Evolutionary conservation across 2,797 vertebrate species (phyloP), one percentile per base, ranked within the genome.

Genomic region (Varecia variegata): DNA sequence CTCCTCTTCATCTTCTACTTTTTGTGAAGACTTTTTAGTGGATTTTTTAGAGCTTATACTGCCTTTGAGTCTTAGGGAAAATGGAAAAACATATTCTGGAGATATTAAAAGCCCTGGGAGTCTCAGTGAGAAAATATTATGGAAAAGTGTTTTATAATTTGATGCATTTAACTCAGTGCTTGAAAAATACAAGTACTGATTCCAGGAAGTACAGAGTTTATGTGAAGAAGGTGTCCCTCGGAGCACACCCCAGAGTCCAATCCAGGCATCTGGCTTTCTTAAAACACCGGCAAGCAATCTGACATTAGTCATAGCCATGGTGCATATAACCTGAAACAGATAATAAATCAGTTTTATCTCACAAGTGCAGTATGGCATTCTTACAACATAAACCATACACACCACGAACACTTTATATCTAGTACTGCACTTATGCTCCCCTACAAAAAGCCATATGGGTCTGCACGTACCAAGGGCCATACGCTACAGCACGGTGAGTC

Each of bases 51-150:
- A 98, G 79, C 97, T 98, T 97, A 99, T 99, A 93, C 96, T 99
- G 98, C 99, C 99, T 98, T 99, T 99, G 96, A 98, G 99, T 96
- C 99, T 98, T 76, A 98, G 76, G 40, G 98, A 98, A 98, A 98
- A 86, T 52, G 98, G 93, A 27, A 97, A 97, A 60, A 97, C 50
- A 92, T 45, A 94, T 95, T 98, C 95, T 60, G 97, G 97, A 70
- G 95, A 97, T 96, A 97, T 96, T 94, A 98, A 94, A 96, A 97
- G 95, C 12, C 94, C 80, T 87, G 93, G 76, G 74, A 96, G 67
- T 92, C 97, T 98, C 81, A 96, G 73, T 15, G 98, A 97, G 74
- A 98, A 98, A 95, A 98, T 56, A 73, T 80, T 96, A 71, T 17
- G 52, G 74, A 98, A 96, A 73, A 95, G 94, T 58, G 93, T 97